Conservation (phyloP, 2,888 invertebrate genomes). For the Brassicogethes aeneus region DNA sequence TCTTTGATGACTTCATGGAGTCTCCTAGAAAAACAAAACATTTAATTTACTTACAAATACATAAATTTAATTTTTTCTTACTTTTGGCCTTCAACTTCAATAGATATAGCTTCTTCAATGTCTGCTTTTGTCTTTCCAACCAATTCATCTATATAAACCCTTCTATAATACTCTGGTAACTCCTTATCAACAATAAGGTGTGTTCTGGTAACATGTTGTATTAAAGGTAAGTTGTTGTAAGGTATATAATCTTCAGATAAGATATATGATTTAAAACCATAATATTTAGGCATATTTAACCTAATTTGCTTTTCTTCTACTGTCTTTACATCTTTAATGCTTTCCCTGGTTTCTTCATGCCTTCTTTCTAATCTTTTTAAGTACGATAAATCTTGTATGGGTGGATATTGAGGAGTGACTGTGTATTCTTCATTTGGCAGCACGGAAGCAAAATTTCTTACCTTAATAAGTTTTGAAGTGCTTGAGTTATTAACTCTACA, state of each 20-base stretch:
- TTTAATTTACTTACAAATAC: conserved; percentile 2
- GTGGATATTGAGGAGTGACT: conserved; percentile 46
- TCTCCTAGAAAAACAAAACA: conserved; percentile 28
- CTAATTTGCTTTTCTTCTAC: conserved; percentile 80
- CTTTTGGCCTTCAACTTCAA: conserved; percentile 52
- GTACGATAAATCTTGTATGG: conserved; percentile 52
- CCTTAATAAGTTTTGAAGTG: neutral
- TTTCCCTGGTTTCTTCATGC: conserved; percentile 42
- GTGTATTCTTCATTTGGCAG: conserved; percentile 34
- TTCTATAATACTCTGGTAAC: conserved; percentile 52
- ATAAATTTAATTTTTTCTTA: conserved; percentile 30
- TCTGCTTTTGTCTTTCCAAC: conserved; percentile 43
- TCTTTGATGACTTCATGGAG: conserved; percentile 25
- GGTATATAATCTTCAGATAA: conserved; percentile 53
- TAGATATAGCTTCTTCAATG: conserved; percentile 55
- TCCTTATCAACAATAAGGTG: conserved; percentile 51
- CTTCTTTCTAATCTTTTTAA: conserved; percentile 44
- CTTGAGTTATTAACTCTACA: no score
- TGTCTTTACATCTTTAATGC: conserved; percentile 56
- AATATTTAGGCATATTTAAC: conserved; percentile 73
- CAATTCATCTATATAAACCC: conserved; percentile 37
- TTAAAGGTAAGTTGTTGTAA: conserved; percentile 60
- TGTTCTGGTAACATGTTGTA: conserved; percentile 72
- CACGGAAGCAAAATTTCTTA: conserved; percentile 13
- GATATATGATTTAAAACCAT: conserved; percentile 61